phyloP scores from a whole-genome alignment of 2,888 invertebrate species.

The Glomeris marginata region DNA sequence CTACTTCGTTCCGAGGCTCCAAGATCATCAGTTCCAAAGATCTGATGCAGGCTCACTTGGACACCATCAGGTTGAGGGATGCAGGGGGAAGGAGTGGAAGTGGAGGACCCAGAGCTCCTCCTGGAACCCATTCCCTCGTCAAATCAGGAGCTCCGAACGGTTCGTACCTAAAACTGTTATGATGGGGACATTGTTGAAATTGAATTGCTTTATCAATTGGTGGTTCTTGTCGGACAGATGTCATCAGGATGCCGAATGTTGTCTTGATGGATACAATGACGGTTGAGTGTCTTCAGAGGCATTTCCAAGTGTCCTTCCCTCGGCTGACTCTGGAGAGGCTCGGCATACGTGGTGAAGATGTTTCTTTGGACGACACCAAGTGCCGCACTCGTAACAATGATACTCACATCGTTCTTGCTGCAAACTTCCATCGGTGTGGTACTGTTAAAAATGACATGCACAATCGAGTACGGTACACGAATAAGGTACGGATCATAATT shows the following conservation, averaged over 20 bases:
- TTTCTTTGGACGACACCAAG: conserved; percentile 18
- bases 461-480: conserved; percentile 22
- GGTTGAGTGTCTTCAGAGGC: conserved; percentile 19
- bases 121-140: conserved; percentile 4
- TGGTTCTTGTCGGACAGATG: conserved; percentile 19
- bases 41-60: no score
- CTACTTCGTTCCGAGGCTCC: no score
- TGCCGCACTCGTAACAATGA: conserved; percentile 23
- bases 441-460: conserved; percentile 20
- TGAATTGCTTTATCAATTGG: conserved; percentile 1
- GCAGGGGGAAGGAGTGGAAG: no score
- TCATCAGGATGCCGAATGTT: conserved; percentile 21
- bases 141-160: conserved; percentile 3
- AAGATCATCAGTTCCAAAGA: no score
- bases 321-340: conserved; percentile 20
- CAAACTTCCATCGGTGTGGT: conserved; percentile 24
- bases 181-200: not conserved
- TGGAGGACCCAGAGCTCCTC: not conserved
- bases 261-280: conserved; percentile 20
- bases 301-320: conserved; percentile 20
- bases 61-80: no score
- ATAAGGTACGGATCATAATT: conserved; percentile 22
- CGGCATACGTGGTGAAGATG: conserved; percentile 18
- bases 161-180: not conserved
- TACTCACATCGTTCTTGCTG: conserved; percentile 25